phyloP scores from a whole-genome alignment of 2,797 vertebrate species.

The Clarias platycephalus region DNA sequence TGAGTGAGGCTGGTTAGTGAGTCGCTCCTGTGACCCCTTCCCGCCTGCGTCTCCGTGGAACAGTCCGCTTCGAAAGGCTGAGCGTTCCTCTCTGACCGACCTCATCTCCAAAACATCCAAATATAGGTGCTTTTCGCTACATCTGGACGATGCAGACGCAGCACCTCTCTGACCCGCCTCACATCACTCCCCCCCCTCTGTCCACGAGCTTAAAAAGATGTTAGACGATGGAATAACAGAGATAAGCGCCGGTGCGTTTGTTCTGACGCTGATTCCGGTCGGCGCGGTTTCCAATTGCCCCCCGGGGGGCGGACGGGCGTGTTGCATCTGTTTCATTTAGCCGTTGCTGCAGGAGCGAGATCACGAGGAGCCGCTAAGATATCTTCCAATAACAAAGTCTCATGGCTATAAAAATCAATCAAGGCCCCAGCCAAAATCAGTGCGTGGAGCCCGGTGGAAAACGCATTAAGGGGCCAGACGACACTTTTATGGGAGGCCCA shows the following conservation, averaged over 20 bases:
- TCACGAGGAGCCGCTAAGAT: conserved; percentile 76
- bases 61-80: not conserved
- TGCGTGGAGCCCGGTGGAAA: conserved; percentile 66
- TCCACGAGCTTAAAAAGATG: conserved; percentile 30
- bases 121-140: conserved; percentile 39
- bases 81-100: conserved; percentile 38
- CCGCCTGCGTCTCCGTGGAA: not conserved
- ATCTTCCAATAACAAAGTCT: conserved; percentile 74
- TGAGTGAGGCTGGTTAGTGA: not conserved
- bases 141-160: conserved; percentile 26
- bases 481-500: conserved; percentile 41
- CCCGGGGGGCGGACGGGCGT: conserved; percentile 69
- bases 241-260: conserved; percentile 82
- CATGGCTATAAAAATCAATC: conserved; percentile 64
- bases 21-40: not conserved
- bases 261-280: conserved; percentile 36
- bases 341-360: conserved; percentile 69
- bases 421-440: conserved; percentile 71
- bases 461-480: conserved; percentile 68
- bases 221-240: conserved; percentile 65
- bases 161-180: conserved; percentile 49
- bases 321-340: conserved; percentile 64
- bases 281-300: conserved; percentile 57
- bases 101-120: conserved; percentile 45
- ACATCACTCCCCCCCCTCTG: not conserved